Conservation (phyloP, 2,888 invertebrate genomes). For the Drosophila anomelani region DNA sequence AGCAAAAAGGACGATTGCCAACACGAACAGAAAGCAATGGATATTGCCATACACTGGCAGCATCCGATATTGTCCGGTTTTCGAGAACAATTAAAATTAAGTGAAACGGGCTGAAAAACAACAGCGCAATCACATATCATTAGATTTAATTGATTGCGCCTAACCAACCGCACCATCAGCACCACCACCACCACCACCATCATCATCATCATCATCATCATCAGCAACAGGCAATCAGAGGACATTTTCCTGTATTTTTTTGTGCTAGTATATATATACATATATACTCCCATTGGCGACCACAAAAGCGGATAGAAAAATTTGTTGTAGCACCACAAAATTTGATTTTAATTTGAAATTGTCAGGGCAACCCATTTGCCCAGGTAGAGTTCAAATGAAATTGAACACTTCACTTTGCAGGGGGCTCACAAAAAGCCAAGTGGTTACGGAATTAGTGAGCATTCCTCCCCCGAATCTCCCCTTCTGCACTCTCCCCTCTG, state of each 20-base stretch:
- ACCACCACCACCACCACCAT: neutral
- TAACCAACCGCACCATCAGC: constrained; percentile 5
- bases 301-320: constrained; percentile 45
- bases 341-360: constrained; percentile 66
- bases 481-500: neutral
- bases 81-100: constrained; percentile 25
- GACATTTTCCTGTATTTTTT: neutral
- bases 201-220: constrained; percentile 8
- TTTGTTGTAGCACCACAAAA: constrained; percentile 47
- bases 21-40: neutral
- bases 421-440: neutral
- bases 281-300: constrained; percentile 8
- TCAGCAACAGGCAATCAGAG: constrained; percentile 31
- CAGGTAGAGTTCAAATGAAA: constrained; percentile 14
- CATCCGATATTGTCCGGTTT: constrained; percentile 3
- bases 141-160: constrained; percentile 59
- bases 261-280: neutral
- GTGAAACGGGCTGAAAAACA: constrained; percentile 23
- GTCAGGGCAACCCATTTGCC: constrained; percentile 21
- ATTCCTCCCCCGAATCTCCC: neutral
- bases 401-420: constrained; percentile 20
- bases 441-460: neutral
- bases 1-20: neutral
- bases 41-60: neutral
- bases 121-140: constrained; percentile 51